phyloP scores from a whole-genome alignment of 2,113 vertebrate genomes.

The Dolichallabes microphthalmus region DNA sequence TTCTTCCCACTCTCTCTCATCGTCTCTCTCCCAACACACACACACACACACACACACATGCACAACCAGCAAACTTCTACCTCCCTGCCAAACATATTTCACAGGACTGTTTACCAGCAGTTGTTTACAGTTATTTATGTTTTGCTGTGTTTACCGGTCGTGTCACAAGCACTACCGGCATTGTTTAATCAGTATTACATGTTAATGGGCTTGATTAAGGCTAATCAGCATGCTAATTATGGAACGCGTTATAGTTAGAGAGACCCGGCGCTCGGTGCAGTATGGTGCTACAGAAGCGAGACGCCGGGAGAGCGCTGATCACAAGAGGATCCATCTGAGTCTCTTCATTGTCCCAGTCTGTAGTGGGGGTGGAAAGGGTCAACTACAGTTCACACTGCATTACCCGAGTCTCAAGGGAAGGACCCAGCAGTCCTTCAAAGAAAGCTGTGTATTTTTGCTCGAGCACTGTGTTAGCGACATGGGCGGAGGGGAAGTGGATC shows the following conservation, averaged over 20 bases:
- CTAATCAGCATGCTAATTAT: slow-evolving; percentile 48
- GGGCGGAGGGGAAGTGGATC: slow-evolving; percentile 16
- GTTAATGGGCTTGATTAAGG: slow-evolving; percentile 47
- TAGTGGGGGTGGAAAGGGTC: slow-evolving; percentile 46
- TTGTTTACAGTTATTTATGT: slow-evolving; percentile 45
- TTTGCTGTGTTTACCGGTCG: slow-evolving; percentile 27
- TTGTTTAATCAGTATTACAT: slow-evolving; percentile 47
- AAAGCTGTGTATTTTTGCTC: slow-evolving; percentile 19
- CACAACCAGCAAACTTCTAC: slow-evolving; percentile 30
- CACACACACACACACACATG: background rate
- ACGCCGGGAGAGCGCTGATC: background rate
- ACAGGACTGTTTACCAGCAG: slow-evolving; percentile 2
- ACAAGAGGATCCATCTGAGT: slow-evolving; percentile 24
- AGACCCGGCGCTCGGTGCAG: slow-evolving; percentile 27
- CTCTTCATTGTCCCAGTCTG: slow-evolving; percentile 28
- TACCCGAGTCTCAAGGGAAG: slow-evolving; percentile 50
- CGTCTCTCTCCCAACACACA: background rate
- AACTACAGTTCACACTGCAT: slow-evolving; percentile 51
- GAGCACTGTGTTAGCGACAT: slow-evolving; percentile 6
- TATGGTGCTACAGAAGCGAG: slow-evolving; percentile 4
- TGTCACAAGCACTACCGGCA: slow-evolving; percentile 30
- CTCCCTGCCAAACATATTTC: slow-evolving; percentile 37
- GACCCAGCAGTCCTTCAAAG: slow-evolving; percentile 40
- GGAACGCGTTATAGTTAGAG: slow-evolving; percentile 40
- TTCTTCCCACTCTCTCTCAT: background rate